A percentile compares a stretch with the other conserved stretches of the same genome.
These are phyloP conservation scores for Hedya salicella DNA, from an alignment of 2,888 invertebrate genomes.

Conservation along the genomic window DNA sequence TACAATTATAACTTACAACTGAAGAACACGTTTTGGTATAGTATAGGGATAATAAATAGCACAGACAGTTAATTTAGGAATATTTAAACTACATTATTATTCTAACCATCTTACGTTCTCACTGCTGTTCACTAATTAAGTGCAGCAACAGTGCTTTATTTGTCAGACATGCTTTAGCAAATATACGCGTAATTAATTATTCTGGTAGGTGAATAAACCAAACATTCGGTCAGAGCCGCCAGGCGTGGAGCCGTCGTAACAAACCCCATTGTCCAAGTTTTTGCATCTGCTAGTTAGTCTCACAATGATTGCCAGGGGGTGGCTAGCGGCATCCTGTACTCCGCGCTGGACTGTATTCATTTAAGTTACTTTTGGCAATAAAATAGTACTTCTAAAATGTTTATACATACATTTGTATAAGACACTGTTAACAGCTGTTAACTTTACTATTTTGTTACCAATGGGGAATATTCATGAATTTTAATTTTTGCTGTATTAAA, in stretches of 20 bases:
- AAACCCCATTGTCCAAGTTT: constrained; percentile 42
- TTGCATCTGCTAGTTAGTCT: constrained; percentile 3
- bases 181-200: constrained; percentile 21
- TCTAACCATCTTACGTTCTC: neutral
- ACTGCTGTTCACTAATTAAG: constrained; percentile 10
- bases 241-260: constrained; percentile 20
- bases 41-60: too few species aligned
- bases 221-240: constrained; percentile 35
- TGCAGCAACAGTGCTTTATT: constrained; percentile 20
- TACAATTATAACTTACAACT: too few species aligned
- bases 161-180: constrained; percentile 1
- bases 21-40: too few species aligned
- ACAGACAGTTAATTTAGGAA: neutral
- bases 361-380: neutral
- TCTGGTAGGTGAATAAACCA: constrained; percentile 8
- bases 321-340: constrained; percentile 2
- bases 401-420: too few species aligned
- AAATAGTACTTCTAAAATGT: neutral
- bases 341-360: neutral
- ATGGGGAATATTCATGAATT: too few species aligned
- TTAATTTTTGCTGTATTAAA: too few species aligned
- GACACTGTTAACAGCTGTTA: too few species aligned
- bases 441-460: too few species aligned
- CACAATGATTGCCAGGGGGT: neutral
- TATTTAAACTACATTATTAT: neutral